These are phyloP conservation scores for Acrocera orbiculus DNA, from an alignment of 2,888 invertebrate species.

Conservation along the genomic window DNA sequence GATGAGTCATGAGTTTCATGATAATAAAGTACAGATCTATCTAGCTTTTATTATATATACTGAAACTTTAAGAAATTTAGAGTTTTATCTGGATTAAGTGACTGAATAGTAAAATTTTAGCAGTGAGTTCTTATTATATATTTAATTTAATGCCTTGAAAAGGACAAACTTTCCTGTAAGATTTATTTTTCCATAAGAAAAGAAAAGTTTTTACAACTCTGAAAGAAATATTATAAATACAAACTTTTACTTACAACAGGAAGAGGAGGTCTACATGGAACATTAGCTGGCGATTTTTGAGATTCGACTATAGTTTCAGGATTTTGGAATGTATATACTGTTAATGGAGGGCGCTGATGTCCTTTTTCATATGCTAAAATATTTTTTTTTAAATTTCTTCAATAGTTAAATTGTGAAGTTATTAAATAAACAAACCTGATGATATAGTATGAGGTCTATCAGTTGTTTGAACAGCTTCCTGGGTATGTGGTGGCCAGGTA, in stretches of 20 bases:
- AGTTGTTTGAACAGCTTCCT: slow-evolving; percentile 37
- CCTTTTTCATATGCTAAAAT: slow-evolving; percentile 60
- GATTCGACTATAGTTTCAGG: slow-evolving; percentile 39
- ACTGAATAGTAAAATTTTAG: no score
- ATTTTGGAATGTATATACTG: slow-evolving; percentile 75
- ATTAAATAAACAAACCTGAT: slow-evolving; percentile 34
- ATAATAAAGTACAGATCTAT: no score
- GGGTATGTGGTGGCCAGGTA: slow-evolving; percentile 33
- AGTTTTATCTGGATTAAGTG: no score
- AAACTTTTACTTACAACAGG: slow-evolving; percentile 56
- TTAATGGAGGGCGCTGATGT: slow-evolving; percentile 70
- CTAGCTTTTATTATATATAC: no score
- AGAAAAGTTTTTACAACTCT: no score
- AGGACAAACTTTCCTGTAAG: no score
- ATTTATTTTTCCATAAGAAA: no score
- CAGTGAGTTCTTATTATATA: no score
- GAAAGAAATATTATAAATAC: no score
- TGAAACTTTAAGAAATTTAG: no score
- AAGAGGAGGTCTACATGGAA: slow-evolving; percentile 46
- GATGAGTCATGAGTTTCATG: no score
- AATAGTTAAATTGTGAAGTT: not conserved
- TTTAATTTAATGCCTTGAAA: no score
- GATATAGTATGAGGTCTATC: slow-evolving; percentile 89
- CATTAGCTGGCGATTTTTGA: slow-evolving; percentile 35
- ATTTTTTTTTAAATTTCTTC: slow-evolving; percentile 3